Evolutionary conservation across 2,888 invertebrate genomes (phyloP).

Genomic region (Rapana venosa): DNA sequence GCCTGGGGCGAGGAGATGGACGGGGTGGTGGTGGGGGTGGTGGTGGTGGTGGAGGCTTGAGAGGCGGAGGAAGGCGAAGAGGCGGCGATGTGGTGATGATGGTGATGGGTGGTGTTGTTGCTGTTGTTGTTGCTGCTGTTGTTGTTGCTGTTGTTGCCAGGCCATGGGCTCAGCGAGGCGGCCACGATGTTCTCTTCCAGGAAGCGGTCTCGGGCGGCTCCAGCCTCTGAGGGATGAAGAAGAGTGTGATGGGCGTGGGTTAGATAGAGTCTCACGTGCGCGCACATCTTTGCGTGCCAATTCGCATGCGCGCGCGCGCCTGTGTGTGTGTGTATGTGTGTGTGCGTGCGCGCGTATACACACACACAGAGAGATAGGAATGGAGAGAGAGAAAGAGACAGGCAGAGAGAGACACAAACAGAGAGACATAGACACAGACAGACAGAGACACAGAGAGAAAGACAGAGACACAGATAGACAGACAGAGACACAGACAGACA

Average conservation of each 20-base stretch:
- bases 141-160: neutral
- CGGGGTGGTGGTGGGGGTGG: neutral
- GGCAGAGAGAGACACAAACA: neutral
- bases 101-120: neutral
- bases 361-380: neutral
- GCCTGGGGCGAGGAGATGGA: constrained; percentile 17
- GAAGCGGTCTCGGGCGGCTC: constrained; percentile 31
- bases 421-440: neutral
- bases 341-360: no score
- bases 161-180: neutral
- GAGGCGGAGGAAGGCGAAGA: constrained; percentile 1
- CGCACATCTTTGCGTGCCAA: neutral
- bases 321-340: neutral
- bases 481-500: no score
- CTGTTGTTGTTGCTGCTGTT: constrained; percentile 5
- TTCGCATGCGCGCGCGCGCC: neutral
- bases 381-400: neutral
- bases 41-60: constrained; percentile 18
- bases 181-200: constrained; percentile 38
- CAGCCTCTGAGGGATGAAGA: constrained; percentile 6
- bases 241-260: neutral
- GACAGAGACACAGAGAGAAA: neutral
- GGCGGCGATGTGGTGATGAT: no score
- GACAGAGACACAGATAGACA: neutral
- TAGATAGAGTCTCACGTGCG: neutral